Conservation (phyloP, 1,140 invertebrate species). For the Pogonomyrmex barbatus region DNA sequence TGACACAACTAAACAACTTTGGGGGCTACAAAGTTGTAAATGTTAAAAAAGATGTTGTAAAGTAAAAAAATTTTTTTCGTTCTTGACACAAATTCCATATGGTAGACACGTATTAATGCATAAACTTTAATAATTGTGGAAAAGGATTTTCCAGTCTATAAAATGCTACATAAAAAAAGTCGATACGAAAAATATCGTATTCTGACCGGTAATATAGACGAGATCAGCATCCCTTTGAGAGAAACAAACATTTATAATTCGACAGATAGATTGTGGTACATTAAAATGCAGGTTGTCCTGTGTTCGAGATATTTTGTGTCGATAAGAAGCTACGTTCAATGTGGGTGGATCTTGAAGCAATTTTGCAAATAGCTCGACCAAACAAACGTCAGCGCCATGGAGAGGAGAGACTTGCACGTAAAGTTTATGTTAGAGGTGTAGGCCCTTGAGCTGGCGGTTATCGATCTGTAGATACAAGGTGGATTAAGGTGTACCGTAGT, state of each 20-base stretch:
- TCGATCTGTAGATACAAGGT: slow-evolving; percentile 53
- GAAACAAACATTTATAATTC: background rate
- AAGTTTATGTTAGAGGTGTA: slow-evolving; percentile 58
- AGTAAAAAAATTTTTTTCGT: no score
- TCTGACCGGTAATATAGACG: no score
- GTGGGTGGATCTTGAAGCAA: background rate
- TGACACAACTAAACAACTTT: no score
- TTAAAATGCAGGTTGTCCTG: background rate
- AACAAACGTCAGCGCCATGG: slow-evolving; percentile 5
- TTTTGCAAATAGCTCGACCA: slow-evolving; percentile 25
- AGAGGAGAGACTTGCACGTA: background rate
- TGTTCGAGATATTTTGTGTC: background rate
- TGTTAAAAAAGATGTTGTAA: no score
- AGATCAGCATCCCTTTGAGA: no score
- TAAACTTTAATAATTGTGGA: no score
- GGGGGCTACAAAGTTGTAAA: no score
- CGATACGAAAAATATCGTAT: no score
- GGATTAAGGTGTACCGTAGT: slow-evolving; percentile 67
- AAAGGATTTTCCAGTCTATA: no score
- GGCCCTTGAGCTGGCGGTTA: slow-evolving; percentile 42
- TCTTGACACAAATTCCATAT: no score
- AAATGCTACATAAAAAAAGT: no score
- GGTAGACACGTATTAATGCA: no score
- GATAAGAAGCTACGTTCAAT: background rate
- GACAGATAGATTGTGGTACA: background rate